Evolutionary conservation across 2,797 vertebrate species (phyloP).

Genomic region (Poecilia velifera): DNA sequence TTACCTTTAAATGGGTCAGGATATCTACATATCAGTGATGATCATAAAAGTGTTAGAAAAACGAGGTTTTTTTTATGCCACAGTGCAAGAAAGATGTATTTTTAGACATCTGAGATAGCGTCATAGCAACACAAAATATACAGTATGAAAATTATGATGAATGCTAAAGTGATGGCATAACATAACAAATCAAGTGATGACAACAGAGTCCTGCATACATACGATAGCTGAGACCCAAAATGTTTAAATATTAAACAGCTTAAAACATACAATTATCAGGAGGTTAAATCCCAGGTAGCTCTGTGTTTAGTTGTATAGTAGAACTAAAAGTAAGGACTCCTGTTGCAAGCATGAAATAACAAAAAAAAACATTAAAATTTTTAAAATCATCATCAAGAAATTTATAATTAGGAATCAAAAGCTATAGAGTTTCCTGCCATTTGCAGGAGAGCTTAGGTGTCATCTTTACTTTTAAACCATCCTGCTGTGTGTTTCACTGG

Average conservation of each 20-base stretch:
- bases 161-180: neutral
- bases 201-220: neutral
- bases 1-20: constrained; percentile 1
- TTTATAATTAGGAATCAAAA: neutral
- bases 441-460: neutral
- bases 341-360: neutral
- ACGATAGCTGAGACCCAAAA: neutral
- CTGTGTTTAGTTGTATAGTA: neutral
- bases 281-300: neutral
- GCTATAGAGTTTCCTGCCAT: neutral
- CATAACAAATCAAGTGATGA: neutral
- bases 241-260: too few species aligned
- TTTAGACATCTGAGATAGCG: neutral
- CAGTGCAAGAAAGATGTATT: neutral
- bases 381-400: neutral
- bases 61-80: neutral
- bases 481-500: neutral
- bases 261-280: neutral
- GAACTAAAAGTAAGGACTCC: neutral
- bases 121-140: neutral
- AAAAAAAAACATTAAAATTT: neutral
- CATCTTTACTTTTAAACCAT: neutral
- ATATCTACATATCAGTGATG: neutral
- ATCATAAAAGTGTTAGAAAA: neutral
- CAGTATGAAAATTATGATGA: neutral